phyloP scores from a whole-genome alignment of 2,888 invertebrate genomes.

The Protophormia terraenovae region DNA sequence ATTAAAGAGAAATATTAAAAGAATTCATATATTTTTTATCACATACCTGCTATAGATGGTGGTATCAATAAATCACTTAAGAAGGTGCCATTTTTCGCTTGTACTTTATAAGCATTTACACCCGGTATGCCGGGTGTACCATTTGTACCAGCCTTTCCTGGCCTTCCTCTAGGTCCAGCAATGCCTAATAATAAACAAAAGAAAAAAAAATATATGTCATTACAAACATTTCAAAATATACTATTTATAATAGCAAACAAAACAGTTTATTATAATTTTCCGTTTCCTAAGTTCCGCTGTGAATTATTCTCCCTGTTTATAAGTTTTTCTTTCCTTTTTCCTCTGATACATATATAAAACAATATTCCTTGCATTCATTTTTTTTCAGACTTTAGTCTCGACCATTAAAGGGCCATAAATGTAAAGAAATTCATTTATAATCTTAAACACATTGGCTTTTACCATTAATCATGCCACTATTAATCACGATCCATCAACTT shows the following conservation, averaged over 20 bases:
- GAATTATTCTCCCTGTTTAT: background rate
- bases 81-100: conserved; percentile 83
- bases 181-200: conserved; percentile 72
- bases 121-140: conserved; percentile 91
- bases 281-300: background rate
- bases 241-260: background rate
- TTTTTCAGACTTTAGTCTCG: background rate
- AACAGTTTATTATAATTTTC: background rate
- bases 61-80: conserved; percentile 88
- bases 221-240: conserved; percentile 7
- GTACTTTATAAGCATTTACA: conserved; percentile 88
- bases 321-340: background rate
- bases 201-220: background rate
- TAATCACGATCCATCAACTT: conserved; percentile 54
- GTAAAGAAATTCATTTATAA: conserved; percentile 57
- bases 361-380: no score
- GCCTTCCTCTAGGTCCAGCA: conserved; percentile 86
- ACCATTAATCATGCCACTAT: conserved; percentile 62
- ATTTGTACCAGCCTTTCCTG: conserved; percentile 88
- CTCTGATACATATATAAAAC: background rate
- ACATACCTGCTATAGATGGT: conserved; percentile 90
- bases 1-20: no score
- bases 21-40: background rate
- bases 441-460: conserved; percentile 57
- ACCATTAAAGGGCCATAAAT: conserved; percentile 51